phyloP scores from a whole-genome alignment of 2,797 vertebrate species.

The Cirrhinus molitorella region DNA sequence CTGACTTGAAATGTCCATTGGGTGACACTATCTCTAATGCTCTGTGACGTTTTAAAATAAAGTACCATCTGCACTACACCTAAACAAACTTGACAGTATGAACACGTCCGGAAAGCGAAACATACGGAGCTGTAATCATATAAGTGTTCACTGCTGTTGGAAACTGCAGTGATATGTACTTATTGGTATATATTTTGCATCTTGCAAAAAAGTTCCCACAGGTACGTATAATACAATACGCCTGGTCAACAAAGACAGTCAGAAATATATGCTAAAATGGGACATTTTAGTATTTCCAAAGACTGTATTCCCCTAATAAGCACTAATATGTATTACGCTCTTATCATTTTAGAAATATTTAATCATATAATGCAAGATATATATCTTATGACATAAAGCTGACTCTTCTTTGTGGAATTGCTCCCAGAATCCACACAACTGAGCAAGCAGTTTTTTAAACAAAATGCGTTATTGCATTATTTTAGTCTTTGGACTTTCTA shows the following conservation, averaged over 20 bases:
- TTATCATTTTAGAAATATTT: not conserved
- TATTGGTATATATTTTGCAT: too few relatives aligned
- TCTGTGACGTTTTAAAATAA: too few relatives aligned
- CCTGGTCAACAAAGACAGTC: not conserved
- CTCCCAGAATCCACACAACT: constrained; percentile 49
- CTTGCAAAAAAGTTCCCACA: too few relatives aligned
- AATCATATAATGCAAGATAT: not conserved
- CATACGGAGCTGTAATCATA: too few relatives aligned
- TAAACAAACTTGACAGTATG: too few relatives aligned
- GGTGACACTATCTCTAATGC: too few relatives aligned
- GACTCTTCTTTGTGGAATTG: constrained; percentile 7
- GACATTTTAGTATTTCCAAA: not conserved
- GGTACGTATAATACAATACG: not conserved
- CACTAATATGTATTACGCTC: not conserved
- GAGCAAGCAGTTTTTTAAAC: constrained; percentile 68
- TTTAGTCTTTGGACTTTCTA: constrained; percentile 60
- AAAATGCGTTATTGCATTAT: constrained; percentile 68
- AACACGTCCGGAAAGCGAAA: too few relatives aligned
- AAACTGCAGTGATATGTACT: too few relatives aligned
- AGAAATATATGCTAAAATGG: not conserved
- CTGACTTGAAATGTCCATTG: too few relatives aligned
- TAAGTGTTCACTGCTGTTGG: too few relatives aligned
- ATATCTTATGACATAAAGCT: not conserved
- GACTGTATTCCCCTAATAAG: not conserved
- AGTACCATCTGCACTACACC: too few relatives aligned